phyloP scores from a whole-genome alignment of 1,140 invertebrate genomes.

The Chironomus striatipennis region DNA sequence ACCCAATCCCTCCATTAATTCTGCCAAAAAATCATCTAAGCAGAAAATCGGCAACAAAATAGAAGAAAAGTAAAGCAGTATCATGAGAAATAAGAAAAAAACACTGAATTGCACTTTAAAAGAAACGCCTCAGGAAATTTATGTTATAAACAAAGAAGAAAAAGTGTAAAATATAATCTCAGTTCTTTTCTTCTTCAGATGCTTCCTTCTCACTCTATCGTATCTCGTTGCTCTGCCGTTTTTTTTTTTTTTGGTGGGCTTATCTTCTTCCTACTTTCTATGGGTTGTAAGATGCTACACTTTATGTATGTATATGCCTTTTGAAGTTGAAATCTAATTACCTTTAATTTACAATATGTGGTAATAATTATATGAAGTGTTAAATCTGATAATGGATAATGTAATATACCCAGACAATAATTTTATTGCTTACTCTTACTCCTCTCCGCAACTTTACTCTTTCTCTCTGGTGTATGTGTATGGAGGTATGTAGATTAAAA shows the following conservation, averaged over 20 bases:
- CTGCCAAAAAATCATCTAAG: no score
- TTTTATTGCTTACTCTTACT: neutral
- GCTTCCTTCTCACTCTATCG: no score
- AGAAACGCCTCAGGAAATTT: slow-evolving; percentile 1
- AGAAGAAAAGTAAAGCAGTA: no score
- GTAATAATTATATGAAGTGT: slow-evolving; percentile 19
- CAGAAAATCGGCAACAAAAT: no score
- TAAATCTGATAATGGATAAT: slow-evolving; percentile 16
- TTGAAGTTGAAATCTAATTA: slow-evolving; percentile 23
- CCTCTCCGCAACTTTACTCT: neutral
- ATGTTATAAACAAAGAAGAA: neutral
- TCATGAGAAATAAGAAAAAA: neutral
- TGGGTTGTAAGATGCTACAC: no score
- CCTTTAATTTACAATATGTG: slow-evolving; percentile 18
- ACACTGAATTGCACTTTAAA: slow-evolving; percentile 19
- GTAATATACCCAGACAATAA: slow-evolving; percentile 13
- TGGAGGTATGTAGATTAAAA: neutral
- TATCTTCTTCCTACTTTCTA: neutral
- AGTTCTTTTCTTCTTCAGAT: no score
- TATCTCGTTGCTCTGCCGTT: no score
- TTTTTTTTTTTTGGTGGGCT: neutral
- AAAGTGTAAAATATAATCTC: neutral
- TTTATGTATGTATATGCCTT: neutral
- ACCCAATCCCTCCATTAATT: no score
- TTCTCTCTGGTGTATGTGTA: neutral